phyloP scores from a whole-genome alignment of 2,888 invertebrate species.

The Vannuccia rotundouncinata region DNA sequence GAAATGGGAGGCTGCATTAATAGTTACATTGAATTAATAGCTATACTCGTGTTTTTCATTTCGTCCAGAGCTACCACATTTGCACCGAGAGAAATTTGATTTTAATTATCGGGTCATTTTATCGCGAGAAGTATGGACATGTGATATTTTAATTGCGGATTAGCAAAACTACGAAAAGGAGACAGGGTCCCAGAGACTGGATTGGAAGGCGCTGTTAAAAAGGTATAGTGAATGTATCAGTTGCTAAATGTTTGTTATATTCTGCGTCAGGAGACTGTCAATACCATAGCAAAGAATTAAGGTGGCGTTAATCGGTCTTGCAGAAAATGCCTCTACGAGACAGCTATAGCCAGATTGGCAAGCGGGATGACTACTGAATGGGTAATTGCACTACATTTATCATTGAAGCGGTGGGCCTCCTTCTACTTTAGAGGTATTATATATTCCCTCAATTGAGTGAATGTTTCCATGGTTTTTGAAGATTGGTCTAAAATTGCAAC shows the following conservation, averaged over 20 bases:
- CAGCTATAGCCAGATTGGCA: background rate
- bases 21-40: no score
- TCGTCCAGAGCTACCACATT: background rate
- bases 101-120: background rate
- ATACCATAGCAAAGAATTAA: background rate
- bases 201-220: no score
- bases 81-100: background rate
- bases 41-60: no score
- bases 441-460: no score
- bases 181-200: background rate
- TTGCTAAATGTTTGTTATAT: background rate
- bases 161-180: background rate
- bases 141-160: background rate
- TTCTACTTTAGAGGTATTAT: no score
- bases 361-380: background rate
- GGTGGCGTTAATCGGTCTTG: background rate
- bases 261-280: constrained; percentile 2
- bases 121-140: background rate
- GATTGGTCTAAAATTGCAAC: background rate
- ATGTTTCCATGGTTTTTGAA: constrained; percentile 1
- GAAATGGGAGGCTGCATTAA: no score
- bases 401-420: background rate
- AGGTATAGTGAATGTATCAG: background rate
- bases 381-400: background rate
- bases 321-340: background rate